A percentile compares a stretch with the other conserved stretches of the same genome.
phyloP scores from a whole-genome alignment of 2,797 vertebrate species.

The Scolopax bukidnonensis region DNA sequence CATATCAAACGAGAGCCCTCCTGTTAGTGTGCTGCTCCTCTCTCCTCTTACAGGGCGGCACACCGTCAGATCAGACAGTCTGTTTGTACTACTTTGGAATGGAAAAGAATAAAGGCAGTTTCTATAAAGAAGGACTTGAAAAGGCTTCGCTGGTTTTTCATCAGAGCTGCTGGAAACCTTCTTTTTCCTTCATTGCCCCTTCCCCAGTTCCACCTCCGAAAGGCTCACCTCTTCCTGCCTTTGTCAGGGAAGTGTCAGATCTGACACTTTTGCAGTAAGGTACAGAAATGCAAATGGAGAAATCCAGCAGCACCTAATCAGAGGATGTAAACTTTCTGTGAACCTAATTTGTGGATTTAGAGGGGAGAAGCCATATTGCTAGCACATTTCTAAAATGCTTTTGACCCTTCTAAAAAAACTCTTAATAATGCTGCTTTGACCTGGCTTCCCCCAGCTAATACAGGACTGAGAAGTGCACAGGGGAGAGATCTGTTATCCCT shows the following conservation, averaged over 20 bases:
- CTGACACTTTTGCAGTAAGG: conserved; percentile 52
- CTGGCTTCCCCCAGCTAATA: not conserved
- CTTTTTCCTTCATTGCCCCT: not conserved
- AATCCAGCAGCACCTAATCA: conserved; percentile 45
- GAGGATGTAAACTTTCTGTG: conserved; percentile 58
- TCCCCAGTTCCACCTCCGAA: not conserved
- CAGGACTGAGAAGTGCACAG: not conserved
- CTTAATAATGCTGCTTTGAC: not conserved
- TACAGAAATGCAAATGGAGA: conserved; percentile 76
- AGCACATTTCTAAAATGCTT: not conserved
- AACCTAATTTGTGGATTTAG: conserved; percentile 63
- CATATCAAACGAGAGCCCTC: not conserved
- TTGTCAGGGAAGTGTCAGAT: conserved; percentile 63
- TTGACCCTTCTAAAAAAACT: not conserved
- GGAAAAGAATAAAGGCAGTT: conserved; percentile 58
- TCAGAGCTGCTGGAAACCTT: conserved; percentile 49
- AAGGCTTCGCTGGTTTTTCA: conserved; percentile 38
- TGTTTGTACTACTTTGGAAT: conserved; percentile 51
- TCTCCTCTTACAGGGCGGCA: not conserved
- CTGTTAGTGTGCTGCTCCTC: not conserved
- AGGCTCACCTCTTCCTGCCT: conserved; percentile 52
- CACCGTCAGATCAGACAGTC: conserved; percentile 29
- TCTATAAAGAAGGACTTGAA: conserved; percentile 23
- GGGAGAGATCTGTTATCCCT: not conserved
- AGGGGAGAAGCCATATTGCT: not conserved